Evolutionary conservation across 1,140 invertebrate species (phyloP), one percentile per base, ranked within the genome.

Genomic region (Planococcus citri): DNA sequence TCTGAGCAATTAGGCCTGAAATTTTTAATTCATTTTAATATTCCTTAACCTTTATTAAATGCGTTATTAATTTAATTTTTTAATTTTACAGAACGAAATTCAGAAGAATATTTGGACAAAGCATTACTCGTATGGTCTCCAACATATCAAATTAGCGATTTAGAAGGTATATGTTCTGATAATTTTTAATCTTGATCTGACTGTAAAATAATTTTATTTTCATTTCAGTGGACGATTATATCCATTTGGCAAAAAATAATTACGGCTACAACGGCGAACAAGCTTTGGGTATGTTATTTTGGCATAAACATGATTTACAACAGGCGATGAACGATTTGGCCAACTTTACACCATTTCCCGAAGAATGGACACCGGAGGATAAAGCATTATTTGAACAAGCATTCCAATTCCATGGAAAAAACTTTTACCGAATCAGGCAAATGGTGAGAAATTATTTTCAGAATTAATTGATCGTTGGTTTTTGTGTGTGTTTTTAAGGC

Each of bases 301-400:
- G 95, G 95, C 95, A 98, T 76, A 95, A 96, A 80, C 95, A 97
- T 81, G 92, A 97, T 79, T 82, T 98, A 41, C 92, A 94, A 73
- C 85, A 91, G 74, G 95, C 95, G 3, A 87, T 95, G 1, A 81
- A 90, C 75, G 95, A 98, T 78, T 82, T 98, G 71, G 90, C 94
- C 14, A 98, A 98, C 80, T 98, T 97, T 76, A 96, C 94, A 70
- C 95, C 95, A 1, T 95, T 95, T 76, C 95, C 95, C 25, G 95
- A 98, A 81, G 95, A 98, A 76, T 98, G 95, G 95, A 94, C 94
- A 17, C 90, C 94, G 1, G 95, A 98, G 80, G 95, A 98, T 76
- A 97, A 97, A 83, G 93, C 97, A 61, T 80, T 97, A 21, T 98
- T 98, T 83, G 95, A 98, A 78, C 95, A 97, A 79, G 95, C 95